Evolutionary conservation across 92 coral and sea anemone genomes (phyloP).

Genomic region (Porites divaricata): DNA sequence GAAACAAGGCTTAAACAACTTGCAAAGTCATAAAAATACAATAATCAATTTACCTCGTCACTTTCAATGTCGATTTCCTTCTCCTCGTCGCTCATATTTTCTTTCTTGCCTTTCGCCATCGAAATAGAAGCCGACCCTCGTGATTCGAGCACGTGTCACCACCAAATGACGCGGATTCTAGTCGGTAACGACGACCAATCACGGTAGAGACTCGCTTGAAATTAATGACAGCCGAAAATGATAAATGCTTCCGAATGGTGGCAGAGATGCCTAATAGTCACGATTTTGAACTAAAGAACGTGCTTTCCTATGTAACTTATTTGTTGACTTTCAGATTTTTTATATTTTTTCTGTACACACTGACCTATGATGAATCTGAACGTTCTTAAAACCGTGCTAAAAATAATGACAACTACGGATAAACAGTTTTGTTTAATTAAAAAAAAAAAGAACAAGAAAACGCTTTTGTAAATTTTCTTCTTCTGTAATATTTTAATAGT

Average conservation of each 20-base stretch:
- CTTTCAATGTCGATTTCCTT: constrained; percentile 97
- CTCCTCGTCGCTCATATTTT: constrained; percentile 96
- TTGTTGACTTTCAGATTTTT: too few relatives aligned
- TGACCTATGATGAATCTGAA: too few relatives aligned
- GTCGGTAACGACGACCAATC: constrained; percentile 42
- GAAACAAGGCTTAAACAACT: constrained; percentile 40
- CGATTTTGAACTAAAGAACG: background rate
- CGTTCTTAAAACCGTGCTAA: too few relatives aligned
- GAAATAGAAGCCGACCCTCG: constrained; percentile 64
- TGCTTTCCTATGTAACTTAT: background rate
- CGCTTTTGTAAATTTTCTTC: too few relatives aligned
- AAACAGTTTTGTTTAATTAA: too few relatives aligned
- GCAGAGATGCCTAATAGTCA: background rate
- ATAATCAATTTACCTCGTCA: constrained; percentile 85
- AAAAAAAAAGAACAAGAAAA: too few relatives aligned
- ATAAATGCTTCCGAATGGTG: constrained; percentile 16
- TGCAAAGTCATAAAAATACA: constrained; percentile 30
- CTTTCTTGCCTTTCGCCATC: constrained; percentile 67
- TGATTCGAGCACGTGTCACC: constrained; percentile 95
- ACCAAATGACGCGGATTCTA: constrained; percentile 40
- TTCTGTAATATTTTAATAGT: too few relatives aligned
- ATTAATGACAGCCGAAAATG: constrained; percentile 31
- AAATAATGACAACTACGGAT: too few relatives aligned
- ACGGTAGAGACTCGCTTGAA: constrained; percentile 16
- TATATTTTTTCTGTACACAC: too few relatives aligned